These are phyloP conservation scores for Molorchus minor DNA, from an alignment of 2,888 invertebrate genomes.

Conservation along the genomic window DNA sequence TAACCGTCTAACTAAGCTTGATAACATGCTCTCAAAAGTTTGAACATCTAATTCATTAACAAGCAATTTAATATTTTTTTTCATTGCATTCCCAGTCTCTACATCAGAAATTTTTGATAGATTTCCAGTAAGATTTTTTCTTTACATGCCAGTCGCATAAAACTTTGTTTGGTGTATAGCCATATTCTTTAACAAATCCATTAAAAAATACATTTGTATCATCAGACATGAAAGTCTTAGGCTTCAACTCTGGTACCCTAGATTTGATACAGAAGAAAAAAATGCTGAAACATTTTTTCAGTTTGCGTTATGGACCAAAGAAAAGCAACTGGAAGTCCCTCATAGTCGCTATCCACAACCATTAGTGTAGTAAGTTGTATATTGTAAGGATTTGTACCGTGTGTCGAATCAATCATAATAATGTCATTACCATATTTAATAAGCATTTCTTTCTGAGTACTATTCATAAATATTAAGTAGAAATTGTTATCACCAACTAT, in stretches of 20 bases:
- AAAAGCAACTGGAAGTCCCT: conserved; percentile 10
- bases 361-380: background rate
- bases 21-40: background rate
- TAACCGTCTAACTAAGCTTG: background rate
- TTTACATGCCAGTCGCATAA: conserved; percentile 3
- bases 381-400: conserved; percentile 9
- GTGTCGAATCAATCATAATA: conserved; percentile 11
- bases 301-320: background rate
- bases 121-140: conserved; percentile 5
- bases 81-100: conserved; percentile 1
- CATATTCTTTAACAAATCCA: background rate
- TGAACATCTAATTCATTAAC: conserved; percentile 2
- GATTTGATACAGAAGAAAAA: background rate
- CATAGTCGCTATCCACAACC: background rate
- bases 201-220: background rate
- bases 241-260: background rate
- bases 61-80: background rate
- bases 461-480: background rate
- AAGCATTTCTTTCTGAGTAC: background rate
- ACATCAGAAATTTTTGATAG: conserved; percentile 2
- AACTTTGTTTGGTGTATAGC: background rate
- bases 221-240: background rate
- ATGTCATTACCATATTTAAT: background rate
- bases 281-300: background rate
- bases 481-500: background rate